These are phyloP conservation scores for Harpalus rufipes DNA, from an alignment of 2,888 invertebrate genomes.

Conservation along the genomic window DNA sequence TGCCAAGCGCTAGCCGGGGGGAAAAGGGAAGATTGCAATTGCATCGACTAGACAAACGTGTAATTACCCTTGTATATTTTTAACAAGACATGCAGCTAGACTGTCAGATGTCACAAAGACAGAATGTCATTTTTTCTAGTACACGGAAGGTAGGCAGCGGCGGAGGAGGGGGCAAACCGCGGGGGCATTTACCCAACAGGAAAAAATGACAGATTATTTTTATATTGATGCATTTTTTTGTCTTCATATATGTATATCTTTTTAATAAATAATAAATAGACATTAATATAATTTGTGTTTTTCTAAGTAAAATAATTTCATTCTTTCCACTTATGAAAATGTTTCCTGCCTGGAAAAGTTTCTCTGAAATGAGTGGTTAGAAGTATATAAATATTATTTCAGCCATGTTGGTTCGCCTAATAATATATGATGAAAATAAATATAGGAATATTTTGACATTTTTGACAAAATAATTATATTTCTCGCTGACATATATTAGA, in stretches of 20 bases:
- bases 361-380: conserved; percentile 18
- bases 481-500: conserved; percentile 48
- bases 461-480: conserved; percentile 59
- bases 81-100: conserved; percentile 71
- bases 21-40: conserved; percentile 41
- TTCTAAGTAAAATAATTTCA: neutral
- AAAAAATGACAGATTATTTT: neutral
- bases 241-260: no score
- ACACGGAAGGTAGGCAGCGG: conserved; percentile 46
- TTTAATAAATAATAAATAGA: neutral
- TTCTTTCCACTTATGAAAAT: conserved; percentile 8
- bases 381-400: conserved; percentile 32
- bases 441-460: conserved; percentile 55
- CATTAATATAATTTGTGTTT: neutral
- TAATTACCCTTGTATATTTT: conserved; percentile 73
- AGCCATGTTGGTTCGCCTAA: conserved; percentile 27
- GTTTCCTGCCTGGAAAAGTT: neutral
- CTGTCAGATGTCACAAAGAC: conserved; percentile 61
- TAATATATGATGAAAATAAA: conserved; percentile 55
- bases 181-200: conserved; percentile 20
- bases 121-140: conserved; percentile 63
- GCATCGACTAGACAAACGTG: conserved; percentile 68
- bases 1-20: conserved; percentile 14
- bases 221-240: neutral
- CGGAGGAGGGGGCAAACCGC: conserved; percentile 7